phyloP scores from a whole-genome alignment of 2,888 invertebrate species.

The Platerodrilus igneus region DNA sequence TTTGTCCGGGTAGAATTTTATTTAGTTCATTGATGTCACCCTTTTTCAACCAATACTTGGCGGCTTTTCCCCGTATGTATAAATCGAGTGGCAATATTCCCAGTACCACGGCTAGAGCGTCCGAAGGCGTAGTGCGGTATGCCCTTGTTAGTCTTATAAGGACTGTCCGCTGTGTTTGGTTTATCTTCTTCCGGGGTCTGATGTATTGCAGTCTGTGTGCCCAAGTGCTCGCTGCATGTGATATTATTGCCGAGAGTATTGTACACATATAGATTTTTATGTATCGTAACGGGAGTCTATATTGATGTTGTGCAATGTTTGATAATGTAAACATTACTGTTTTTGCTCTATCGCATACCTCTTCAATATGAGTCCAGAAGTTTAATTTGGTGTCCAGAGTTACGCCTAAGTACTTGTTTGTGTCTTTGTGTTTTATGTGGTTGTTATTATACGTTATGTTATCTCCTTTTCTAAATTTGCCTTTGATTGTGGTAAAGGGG shows the following conservation, averaged over 20 bases:
- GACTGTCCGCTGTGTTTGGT: slow-evolving; percentile 1
- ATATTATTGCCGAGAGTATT: background rate
- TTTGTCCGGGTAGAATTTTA: too few relatives aligned
- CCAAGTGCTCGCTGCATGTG: slow-evolving; percentile 10
- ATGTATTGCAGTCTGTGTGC: background rate
- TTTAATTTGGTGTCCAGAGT: too few relatives aligned
- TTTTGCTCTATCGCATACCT: too few relatives aligned
- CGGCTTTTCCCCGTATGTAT: background rate
- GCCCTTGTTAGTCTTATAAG: slow-evolving; percentile 3
- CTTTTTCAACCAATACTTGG: slow-evolving; percentile 1
- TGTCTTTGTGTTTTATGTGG: too few relatives aligned
- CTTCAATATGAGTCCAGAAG: too few relatives aligned
- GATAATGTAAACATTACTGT: too few relatives aligned
- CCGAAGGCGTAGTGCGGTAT: slow-evolving; percentile 8
- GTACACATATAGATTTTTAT: background rate
- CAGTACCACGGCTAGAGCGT: slow-evolving; percentile 3
- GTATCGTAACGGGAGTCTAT: background rate
- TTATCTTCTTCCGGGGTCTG: background rate
- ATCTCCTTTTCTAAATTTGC: too few relatives aligned
- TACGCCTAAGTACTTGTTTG: too few relatives aligned
- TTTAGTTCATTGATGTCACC: background rate
- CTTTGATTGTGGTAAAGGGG: too few relatives aligned
- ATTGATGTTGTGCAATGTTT: background rate
- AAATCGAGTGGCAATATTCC: slow-evolving; percentile 8
- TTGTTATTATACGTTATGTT: too few relatives aligned